Evolutionary conservation across 2,888 invertebrate species (phyloP).

Genomic region (Dryococelus australis): DNA sequence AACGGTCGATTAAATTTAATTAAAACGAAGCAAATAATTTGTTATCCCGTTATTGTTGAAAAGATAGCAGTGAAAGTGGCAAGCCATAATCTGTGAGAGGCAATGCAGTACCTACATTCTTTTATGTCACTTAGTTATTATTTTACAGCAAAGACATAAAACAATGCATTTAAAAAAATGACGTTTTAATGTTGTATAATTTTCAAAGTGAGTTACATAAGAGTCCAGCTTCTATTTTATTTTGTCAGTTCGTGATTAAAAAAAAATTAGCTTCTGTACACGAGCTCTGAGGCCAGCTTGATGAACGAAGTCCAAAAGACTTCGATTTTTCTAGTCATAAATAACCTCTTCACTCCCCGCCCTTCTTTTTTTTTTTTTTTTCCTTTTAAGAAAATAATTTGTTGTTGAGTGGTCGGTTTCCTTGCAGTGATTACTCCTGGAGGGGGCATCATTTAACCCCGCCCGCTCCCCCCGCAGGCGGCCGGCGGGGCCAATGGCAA

Average conservation of each 20-base stretch:
- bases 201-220: too few relatives aligned
- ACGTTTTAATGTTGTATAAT: too few relatives aligned
- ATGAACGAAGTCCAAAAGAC: not conserved
- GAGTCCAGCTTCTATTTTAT: too few relatives aligned
- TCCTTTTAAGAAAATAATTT: not conserved
- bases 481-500: conserved; percentile 21
- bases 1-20: too few relatives aligned
- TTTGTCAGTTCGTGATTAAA: not conserved
- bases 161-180: too few relatives aligned
- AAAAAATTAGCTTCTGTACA: not conserved
- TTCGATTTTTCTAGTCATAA: not conserved
- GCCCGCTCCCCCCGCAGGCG: not conserved
- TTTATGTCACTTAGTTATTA: too few relatives aligned
- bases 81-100: too few relatives aligned
- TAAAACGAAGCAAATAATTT: too few relatives aligned
- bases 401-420: conserved; percentile 8
- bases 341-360: not conserved
- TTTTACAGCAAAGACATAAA: too few relatives aligned
- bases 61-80: too few relatives aligned
- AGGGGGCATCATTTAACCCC: conserved; percentile 11
- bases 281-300: not conserved
- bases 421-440: conserved; percentile 34
- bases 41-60: too few relatives aligned
- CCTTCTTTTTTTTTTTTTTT: not conserved
- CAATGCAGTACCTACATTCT: too few relatives aligned